Evolutionary conservation across 2,888 invertebrate genomes (phyloP), one percentile per base, ranked within the genome.

Genomic region (Dorcus parallelipipedus): DNA sequence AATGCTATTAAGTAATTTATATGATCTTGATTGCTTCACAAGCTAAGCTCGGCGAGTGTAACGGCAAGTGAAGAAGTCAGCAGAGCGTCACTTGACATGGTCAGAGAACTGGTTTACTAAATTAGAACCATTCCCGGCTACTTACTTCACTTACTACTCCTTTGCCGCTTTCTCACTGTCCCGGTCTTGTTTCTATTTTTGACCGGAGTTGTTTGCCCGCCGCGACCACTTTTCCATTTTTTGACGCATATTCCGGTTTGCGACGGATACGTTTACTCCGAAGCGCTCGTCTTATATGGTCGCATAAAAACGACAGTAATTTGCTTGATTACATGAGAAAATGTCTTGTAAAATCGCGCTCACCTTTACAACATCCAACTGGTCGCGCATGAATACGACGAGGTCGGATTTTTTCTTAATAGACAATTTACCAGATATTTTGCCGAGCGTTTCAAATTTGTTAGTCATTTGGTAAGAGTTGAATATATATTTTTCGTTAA

Each of bases 71-170:
- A 54, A 67, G 66, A 68, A 73, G 68, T 71, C 73, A 73, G 71
- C 72, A 68, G 68, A 73, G 75, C 75, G 72, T 73, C 73, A 68
- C 75, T 73, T 76, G 75, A 76, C 76, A 76, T 76, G 76, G 75
- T 76, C 75, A 75, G 71, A 73, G 74, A 76, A 76, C 76, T 76
- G 75, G 76, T 76, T 76, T 76, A 76, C 73, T 76, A 75, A 76
- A 76, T 76, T 75, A 75, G 76, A 75, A 67, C 75, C 75, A 75
- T 74, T 73, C 71, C 70, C 70, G 72, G 69, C 72, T 71, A 73
- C 64, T 64, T 64, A 33, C 48, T 43, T 20, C 42, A 43, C 38
- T 45, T 26, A 39, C 17, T 50, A 38, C 50, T 39, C 39, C 38
- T 40, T 71, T 69, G 69, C 70, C 70, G 69, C 71, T 69, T 70